Conservation (phyloP, 2,113 vertebrate species). For the Murina feae region DNA sequence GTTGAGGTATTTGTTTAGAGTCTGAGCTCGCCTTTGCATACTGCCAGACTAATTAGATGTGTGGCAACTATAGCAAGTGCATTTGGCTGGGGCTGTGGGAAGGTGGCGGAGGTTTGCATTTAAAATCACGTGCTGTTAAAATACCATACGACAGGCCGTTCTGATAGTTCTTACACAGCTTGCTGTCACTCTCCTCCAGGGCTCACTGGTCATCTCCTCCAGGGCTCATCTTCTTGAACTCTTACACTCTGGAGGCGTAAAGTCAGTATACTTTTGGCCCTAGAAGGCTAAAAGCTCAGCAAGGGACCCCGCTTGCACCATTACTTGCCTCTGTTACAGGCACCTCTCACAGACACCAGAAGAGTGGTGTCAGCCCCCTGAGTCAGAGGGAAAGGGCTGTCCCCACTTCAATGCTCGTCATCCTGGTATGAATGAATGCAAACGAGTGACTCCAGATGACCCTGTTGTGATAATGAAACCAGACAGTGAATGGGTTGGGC, state of each 20-base stretch:
- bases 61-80: conserved; percentile 51
- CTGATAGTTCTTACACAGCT: not conserved
- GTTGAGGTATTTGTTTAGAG: conserved; percentile 38
- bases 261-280: not conserved
- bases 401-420: too few species aligned
- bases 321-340: not conserved
- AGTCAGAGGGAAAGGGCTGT: too few species aligned
- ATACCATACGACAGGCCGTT: not conserved
- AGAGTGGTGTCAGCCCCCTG: too few species aligned
- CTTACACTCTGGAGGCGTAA: not conserved
- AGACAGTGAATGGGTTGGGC: too few species aligned
- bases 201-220: not conserved
- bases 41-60: conserved; percentile 5
- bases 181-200: not conserved
- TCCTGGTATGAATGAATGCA: too few species aligned
- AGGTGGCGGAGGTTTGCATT: not conserved
- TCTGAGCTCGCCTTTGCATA: not conserved
- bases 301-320: not conserved
- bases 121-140: not conserved
- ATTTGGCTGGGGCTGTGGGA: not conserved
- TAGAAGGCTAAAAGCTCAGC: not conserved
- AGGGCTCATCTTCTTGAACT: not conserved
- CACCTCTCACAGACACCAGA: too few species aligned
- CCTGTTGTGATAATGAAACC: too few species aligned
- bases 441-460: too few species aligned